These are phyloP conservation scores for Diachasma alloeum DNA, from an alignment of 1,140 invertebrate genomes.

Conservation along the genomic window DNA sequence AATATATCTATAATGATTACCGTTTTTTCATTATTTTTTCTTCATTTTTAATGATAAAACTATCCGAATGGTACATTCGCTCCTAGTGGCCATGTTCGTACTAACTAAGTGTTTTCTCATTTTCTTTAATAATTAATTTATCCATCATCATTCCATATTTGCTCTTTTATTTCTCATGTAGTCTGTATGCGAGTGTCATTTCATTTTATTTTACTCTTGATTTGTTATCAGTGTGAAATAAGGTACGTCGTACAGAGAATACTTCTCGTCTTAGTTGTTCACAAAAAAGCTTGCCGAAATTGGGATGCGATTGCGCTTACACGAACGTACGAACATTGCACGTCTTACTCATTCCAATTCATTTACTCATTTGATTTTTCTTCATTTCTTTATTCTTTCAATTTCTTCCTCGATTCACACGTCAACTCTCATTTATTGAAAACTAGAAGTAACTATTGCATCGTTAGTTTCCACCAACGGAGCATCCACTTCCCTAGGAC, in stretches of 20 bases:
- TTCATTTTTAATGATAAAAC: constrained; percentile 57
- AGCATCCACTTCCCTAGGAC: background rate
- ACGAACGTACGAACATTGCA: constrained; percentile 48
- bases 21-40: constrained; percentile 37
- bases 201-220: background rate
- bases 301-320: constrained; percentile 46
- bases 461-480: background rate
- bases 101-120: constrained; percentile 43
- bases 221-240: constrained; percentile 42
- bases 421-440: too few species aligned
- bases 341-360: constrained; percentile 23
- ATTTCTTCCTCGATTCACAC: background rate
- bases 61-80: constrained; percentile 61
- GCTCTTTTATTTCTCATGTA: constrained; percentile 36
- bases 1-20: constrained; percentile 64
- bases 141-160: background rate
- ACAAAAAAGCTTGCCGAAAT: constrained; percentile 36
- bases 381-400: background rate
- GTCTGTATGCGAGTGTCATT: constrained; percentile 54
- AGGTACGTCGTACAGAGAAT: constrained; percentile 58
- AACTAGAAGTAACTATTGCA: too few species aligned
- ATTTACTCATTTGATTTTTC: constrained; percentile 21
- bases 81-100: constrained; percentile 59
- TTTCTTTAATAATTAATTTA: background rate
- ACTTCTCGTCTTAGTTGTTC: constrained; percentile 41